phyloP scores from a whole-genome alignment of 2,113 vertebrate species.

The Natator depressus region DNA sequence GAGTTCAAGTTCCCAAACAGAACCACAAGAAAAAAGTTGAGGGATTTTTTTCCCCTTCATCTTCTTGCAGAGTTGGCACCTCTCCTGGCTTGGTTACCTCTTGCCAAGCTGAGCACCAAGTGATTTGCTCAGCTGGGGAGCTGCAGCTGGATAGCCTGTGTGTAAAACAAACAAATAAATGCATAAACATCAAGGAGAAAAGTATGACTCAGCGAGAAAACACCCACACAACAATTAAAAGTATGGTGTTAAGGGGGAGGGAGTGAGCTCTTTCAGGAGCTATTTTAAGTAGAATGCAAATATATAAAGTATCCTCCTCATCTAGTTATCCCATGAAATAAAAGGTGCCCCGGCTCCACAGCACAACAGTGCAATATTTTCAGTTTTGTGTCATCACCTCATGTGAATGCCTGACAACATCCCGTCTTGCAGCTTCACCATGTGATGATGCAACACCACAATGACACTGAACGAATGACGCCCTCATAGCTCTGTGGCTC shows the following conservation, averaged over 20 bases:
- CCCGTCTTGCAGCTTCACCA: background rate
- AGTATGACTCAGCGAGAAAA: background rate
- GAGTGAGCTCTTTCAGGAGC: background rate
- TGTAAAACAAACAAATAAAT: slow-evolving; percentile 6
- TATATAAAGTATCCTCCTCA: background rate
- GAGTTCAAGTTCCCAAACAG: background rate
- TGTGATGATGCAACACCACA: background rate
- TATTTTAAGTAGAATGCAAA: background rate
- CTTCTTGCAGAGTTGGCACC: background rate
- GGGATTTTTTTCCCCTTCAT: background rate
- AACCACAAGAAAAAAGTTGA: rapidly evolving
- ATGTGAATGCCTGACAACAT: background rate
- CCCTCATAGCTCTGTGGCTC: background rate
- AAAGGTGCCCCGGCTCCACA: background rate
- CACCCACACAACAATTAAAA: background rate
- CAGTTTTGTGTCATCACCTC: background rate
- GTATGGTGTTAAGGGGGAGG: rapidly evolving
- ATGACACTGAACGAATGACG: background rate
- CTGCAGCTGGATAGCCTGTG: slow-evolving; percentile 44
- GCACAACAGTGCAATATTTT: background rate
- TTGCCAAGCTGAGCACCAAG: background rate
- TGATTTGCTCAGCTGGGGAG: background rate
- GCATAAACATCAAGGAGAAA: background rate
- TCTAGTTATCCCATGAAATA: background rate
- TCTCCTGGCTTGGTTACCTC: slow-evolving; percentile 54